Evolutionary conservation across 2,797 vertebrate species (phyloP).

Genomic region (Sebastiscus tertius): DNA sequence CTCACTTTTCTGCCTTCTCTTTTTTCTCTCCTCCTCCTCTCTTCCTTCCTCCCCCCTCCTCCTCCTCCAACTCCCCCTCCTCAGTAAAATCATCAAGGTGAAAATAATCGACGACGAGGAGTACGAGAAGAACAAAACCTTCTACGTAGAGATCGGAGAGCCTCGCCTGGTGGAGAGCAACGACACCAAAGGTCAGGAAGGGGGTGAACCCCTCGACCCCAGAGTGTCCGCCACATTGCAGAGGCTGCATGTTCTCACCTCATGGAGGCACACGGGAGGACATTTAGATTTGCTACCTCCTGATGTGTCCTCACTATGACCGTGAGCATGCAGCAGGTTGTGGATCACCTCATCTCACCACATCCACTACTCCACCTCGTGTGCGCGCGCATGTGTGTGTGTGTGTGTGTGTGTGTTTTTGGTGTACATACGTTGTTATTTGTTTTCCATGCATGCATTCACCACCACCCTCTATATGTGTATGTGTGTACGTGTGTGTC

Average conservation of each 20-base stretch:
- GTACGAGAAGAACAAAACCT: conserved; percentile 99
- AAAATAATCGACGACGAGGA: conserved; percentile 99
- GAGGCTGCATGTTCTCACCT: conserved; percentile 55
- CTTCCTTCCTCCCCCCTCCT: conserved; percentile 57
- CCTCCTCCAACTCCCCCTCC: conserved; percentile 79
- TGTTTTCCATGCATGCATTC: conserved; percentile 76
- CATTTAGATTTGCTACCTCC: conserved; percentile 8
- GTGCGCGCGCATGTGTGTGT: conserved; percentile 2
- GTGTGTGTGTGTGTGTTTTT: conserved; percentile 28
- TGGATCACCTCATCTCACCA: conserved; percentile 63
- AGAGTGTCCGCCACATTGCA: conserved; percentile 15
- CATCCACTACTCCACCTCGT: conserved; percentile 48
- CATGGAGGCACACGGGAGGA: conserved; percentile 44
- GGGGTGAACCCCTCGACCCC: conserved; percentile 65
- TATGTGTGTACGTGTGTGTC: conserved; percentile 80
- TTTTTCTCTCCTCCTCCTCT: conserved; percentile 63
- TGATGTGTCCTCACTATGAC: conserved; percentile 28
- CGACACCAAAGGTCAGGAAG: conserved; percentile 98
- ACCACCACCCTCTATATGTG: conserved; percentile 79
- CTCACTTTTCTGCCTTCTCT: conserved; percentile 86
- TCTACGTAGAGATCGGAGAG: conserved; percentile 98
- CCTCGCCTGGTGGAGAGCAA: conserved; percentile 96
- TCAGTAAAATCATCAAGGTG: conserved; percentile 99
- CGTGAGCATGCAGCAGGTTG: conserved; percentile 64
- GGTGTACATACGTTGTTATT: conserved; percentile 45